phyloP scores from a whole-genome alignment of 2,797 vertebrate genomes.

The Helicolenus hilgendorfi region DNA sequence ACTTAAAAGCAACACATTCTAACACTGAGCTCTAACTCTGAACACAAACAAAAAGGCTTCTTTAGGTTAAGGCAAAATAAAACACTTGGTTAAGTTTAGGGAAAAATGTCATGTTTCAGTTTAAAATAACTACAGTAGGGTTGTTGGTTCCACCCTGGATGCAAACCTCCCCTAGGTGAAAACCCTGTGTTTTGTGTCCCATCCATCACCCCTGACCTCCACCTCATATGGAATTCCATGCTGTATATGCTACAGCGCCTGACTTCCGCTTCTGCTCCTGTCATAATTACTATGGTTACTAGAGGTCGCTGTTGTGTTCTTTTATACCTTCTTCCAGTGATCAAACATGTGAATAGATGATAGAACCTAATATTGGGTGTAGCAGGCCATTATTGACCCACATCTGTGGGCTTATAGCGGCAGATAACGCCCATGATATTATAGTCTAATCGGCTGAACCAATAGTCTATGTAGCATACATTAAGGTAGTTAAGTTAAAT shows the following conservation, averaged over 20 bases:
- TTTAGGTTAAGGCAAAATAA: not conserved
- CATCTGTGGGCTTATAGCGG: not conserved
- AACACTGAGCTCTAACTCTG: too few species aligned
- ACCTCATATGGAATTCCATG: not conserved
- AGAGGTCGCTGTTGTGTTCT: not conserved
- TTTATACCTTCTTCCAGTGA: not conserved
- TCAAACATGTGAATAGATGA: not conserved
- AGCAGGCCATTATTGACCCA: not conserved
- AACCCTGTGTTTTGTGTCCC: not conserved
- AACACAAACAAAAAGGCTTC: not conserved
- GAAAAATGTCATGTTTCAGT: not conserved
- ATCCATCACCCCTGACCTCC: not conserved
- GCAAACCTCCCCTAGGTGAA: not conserved
- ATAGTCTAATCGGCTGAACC: not conserved
- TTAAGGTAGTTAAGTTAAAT: not conserved
- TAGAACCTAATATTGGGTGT: not conserved
- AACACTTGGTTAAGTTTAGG: not conserved
- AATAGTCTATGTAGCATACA: not conserved
- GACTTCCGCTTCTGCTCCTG: not conserved
- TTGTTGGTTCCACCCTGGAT: too few species aligned
- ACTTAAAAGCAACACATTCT: not conserved
- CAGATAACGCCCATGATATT: not conserved
- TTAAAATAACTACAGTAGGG: too few species aligned
- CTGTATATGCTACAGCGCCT: too few species aligned
- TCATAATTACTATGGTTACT: not conserved